Evolutionary conservation across 2,797 vertebrate genomes (phyloP).

Genomic region (Harpagifer antarcticus): DNA sequence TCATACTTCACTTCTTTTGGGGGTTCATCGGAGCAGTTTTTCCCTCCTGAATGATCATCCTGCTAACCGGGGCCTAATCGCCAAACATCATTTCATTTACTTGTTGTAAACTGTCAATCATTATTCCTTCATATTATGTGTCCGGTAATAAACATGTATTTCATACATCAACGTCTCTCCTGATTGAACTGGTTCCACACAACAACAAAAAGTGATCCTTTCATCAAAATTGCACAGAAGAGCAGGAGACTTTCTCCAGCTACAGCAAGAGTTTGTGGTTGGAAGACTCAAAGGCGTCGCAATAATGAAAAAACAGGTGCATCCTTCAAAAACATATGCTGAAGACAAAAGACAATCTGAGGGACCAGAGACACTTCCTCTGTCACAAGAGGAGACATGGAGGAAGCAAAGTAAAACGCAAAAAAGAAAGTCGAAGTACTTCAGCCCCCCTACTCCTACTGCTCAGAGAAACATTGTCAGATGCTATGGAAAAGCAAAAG

Average conservation of each 20-base stretch:
- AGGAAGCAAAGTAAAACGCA: background rate
- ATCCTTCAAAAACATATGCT: background rate
- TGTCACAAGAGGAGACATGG: constrained; percentile 25
- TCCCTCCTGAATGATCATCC: too few species aligned
- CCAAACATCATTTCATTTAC: too few species aligned
- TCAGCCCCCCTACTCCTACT: background rate
- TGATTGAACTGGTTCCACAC: constrained; percentile 14
- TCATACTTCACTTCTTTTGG: too few species aligned
- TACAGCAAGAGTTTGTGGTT: background rate
- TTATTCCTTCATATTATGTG: too few species aligned
- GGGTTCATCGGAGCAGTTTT: too few species aligned
- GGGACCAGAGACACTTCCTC: background rate
- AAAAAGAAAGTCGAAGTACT: background rate
- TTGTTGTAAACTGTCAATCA: too few species aligned
- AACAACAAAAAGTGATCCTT: constrained; percentile 1
- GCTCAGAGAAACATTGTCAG: too few species aligned
- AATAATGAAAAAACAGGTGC: background rate
- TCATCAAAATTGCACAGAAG: constrained; percentile 9
- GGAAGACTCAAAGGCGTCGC: background rate
- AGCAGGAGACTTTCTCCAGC: constrained; percentile 24
- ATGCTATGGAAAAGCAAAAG: too few species aligned
- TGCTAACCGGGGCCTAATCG: too few species aligned
- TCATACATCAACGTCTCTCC: too few species aligned
- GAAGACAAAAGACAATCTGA: background rate
- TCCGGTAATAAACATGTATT: too few species aligned